These are phyloP conservation scores for Montipora foliosa DNA, from an alignment of 64 coral and sea anemone species.

Conservation along the genomic window DNA sequence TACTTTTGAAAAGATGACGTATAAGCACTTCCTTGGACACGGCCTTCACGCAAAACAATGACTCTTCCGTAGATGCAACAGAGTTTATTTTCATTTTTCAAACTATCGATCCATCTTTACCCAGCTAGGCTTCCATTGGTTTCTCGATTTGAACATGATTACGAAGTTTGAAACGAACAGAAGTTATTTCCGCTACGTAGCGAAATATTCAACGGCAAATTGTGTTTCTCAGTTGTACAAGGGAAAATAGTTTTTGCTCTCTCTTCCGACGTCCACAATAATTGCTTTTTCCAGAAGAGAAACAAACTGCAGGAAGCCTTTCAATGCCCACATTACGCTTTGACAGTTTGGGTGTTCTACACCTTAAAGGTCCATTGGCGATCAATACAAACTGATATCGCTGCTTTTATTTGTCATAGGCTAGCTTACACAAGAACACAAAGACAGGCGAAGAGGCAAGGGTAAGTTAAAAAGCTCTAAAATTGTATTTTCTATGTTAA, in stretches of 20 bases:
- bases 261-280: conserved; percentile 12
- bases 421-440: neutral
- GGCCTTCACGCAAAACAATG: neutral
- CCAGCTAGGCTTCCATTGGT: neutral
- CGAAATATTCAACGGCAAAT: neutral
- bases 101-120: neutral
- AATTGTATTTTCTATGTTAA: too few relatives aligned
- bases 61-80: neutral
- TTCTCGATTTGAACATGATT: neutral
- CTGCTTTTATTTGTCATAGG: conserved; percentile 6
- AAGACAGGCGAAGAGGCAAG: neutral
- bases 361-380: neutral
- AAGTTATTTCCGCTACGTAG: conserved; percentile 5
- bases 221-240: neutral
- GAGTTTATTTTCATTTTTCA: neutral
- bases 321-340: neutral
- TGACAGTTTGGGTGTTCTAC: neutral
- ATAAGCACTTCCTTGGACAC: neutral
- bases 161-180: neutral
- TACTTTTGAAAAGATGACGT: neutral
- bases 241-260: neutral
- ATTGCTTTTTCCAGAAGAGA: conserved; percentile 10
- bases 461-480: neutral
- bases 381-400: neutral
- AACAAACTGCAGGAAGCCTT: conserved; percentile 31